Base-by-base conservation (phyloP, 2,113 vertebrate genomes). In the Hylia prasina region DNA sequence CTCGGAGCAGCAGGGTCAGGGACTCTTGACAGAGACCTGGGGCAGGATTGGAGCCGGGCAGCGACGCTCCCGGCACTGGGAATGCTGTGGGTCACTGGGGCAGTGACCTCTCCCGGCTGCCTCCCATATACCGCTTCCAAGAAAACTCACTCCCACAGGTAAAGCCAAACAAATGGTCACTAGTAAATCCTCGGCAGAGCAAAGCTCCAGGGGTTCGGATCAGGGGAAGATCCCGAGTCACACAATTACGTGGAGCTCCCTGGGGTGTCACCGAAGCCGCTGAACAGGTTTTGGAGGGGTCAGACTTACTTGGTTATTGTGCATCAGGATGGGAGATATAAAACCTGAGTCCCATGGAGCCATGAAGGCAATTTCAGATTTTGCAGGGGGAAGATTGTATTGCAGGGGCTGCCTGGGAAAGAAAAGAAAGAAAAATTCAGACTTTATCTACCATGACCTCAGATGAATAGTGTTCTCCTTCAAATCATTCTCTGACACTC, bases 21-120 rank as follows among this genome's bases (percentile, higher is more conserved):
- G 27, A 35, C 13, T 0, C 6, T 18, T 2, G 45, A 33, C 13
- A n/a, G 12, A 35, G n/a, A 28, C 0, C 30, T 1, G 0, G 44
- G 54, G 31, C 39, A 22, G 28, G 37, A 18, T 10, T 18, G 54
- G 65, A 50, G 23, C 40, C 3, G 8, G 56, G 39, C 54, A 44
- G 73, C 0, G 31, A 27, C 1, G 4, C 6, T 37, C 27, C 63
- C 10, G 21, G 71, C 39, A 8, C 9, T 1, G 39, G n/a, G 17
- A 90, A 19, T 16, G 57, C 48, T 28, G n/a, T 4, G 51, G 42
- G n/a, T 39, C 79, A 19, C 42, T 3, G 39, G 7, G 71, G 39
- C 66, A 48, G 40, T 11, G 66, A 86, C 71, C 63, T 33, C 54
- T 65, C 54, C 80, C 3, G 48, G 44, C 48, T 60, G 48, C 25